phyloP scores from a whole-genome alignment of 2,797 vertebrate genomes.

The Pristis pectinata region DNA sequence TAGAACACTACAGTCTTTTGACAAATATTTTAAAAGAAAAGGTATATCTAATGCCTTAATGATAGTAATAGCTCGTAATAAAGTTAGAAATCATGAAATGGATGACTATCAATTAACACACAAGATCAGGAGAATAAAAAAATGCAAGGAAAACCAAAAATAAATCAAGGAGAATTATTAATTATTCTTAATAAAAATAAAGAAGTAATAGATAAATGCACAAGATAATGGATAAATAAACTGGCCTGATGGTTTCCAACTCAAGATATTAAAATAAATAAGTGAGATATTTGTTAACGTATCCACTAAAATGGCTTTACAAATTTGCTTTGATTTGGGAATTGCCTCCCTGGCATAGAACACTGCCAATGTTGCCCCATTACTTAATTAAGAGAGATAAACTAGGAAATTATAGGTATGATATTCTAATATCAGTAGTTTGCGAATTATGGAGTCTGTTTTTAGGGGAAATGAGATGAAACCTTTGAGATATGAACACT shows the following conservation, averaged over 20 bases:
- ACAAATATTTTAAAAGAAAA: too few relatives aligned
- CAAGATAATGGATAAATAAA: too few relatives aligned
- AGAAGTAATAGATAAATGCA: background rate
- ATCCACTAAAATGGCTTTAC: background rate
- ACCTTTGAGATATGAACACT: too few relatives aligned
- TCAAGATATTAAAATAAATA: background rate
- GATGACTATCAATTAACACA: background rate
- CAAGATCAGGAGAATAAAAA: background rate
- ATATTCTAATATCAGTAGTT: background rate
- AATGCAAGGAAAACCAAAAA: background rate
- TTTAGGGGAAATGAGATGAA: too few relatives aligned
- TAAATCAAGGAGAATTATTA: background rate
- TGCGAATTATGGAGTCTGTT: background rate
- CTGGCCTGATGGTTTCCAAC: background rate
- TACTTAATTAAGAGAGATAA: background rate
- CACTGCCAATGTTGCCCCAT: background rate
- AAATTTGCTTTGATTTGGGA: too few relatives aligned
- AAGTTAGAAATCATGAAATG: background rate
- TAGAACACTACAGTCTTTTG: background rate
- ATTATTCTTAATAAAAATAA: background rate
- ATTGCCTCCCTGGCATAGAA: background rate
- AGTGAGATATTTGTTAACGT: background rate
- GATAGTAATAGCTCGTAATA: background rate
- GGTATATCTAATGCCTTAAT: background rate
- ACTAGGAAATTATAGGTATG: background rate